Percentiles rank a stretch among this genome's conserved stretches.
Evolutionary conservation across 1,140 invertebrate genomes (phyloP).

Genomic region (Thalassaphorura encarpata): DNA sequence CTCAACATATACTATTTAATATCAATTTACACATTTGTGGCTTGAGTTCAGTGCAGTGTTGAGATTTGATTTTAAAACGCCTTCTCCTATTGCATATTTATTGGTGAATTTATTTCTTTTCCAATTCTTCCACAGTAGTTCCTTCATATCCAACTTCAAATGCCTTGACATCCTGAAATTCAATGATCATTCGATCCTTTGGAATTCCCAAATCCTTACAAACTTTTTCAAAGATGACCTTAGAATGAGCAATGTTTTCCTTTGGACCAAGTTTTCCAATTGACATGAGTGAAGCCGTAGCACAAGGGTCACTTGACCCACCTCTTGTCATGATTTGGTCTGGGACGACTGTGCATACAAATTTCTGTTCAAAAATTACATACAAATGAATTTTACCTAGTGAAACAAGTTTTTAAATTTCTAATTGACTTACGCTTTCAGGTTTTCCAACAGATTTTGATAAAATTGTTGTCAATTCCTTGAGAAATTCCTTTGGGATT

Average conservation of each 20-base stretch:
- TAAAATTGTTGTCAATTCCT: not conserved
- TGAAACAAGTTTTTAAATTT: too few relatives aligned
- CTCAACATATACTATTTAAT: too few relatives aligned
- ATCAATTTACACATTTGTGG: too few relatives aligned
- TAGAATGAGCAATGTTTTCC: conserved; percentile 54
- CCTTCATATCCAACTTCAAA: conserved; percentile 50
- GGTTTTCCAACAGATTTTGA: not conserved
- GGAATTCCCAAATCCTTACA: conserved; percentile 49
- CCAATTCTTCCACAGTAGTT: conserved; percentile 50
- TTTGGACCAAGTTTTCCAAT: conserved; percentile 51
- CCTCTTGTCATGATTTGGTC: conserved; percentile 48
- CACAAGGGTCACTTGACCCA: conserved; percentile 50
- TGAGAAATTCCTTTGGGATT: conserved; percentile 17
- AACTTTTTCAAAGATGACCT: conserved; percentile 47
- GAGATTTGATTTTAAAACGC: not conserved
- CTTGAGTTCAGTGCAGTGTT: too few relatives aligned
- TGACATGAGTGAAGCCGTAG: conserved; percentile 48
- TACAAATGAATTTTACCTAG: too few relatives aligned
- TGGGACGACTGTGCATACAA: not conserved
- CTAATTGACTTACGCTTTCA: not conserved
- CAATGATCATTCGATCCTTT: conserved; percentile 50
- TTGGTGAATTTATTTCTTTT: not conserved
- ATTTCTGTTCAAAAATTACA: too few relatives aligned
- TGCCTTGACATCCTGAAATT: conserved; percentile 46
- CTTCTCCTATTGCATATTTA: not conserved